Evolutionary conservation across 1,140 invertebrate genomes (phyloP).

Genomic region (Plectrocnemia conspersa): DNA sequence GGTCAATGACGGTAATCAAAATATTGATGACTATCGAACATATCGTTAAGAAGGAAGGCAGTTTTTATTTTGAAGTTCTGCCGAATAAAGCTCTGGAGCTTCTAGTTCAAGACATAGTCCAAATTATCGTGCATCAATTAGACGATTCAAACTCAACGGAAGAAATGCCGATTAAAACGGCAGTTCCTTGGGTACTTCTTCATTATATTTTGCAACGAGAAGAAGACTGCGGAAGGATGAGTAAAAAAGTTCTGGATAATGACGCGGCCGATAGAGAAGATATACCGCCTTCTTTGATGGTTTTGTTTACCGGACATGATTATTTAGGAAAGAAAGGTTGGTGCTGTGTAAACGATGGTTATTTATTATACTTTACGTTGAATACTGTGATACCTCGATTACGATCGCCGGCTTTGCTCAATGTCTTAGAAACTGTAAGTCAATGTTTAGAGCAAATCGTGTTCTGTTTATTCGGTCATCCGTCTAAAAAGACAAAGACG

Average conservation of each 20-base stretch:
- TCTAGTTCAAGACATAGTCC: slow-evolving; percentile 70
- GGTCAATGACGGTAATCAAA: slow-evolving; percentile 61
- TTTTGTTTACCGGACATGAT: slow-evolving; percentile 81
- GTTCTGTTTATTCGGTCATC: slow-evolving; percentile 84
- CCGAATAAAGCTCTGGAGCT: slow-evolving; percentile 54
- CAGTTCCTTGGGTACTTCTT: slow-evolving; percentile 78
- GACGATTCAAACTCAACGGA: slow-evolving; percentile 57
- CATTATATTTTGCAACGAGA: slow-evolving; percentile 69
- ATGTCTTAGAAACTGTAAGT: slow-evolving; percentile 56
- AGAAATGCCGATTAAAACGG: slow-evolving; percentile 65
- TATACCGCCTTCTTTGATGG: slow-evolving; percentile 68
- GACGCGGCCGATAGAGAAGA: slow-evolving; percentile 54
- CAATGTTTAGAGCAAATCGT: slow-evolving; percentile 83
- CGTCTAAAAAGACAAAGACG: slow-evolving; percentile 68
- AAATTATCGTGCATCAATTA: slow-evolving; percentile 68
- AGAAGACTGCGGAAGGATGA: slow-evolving; percentile 48
- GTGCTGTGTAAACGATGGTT: slow-evolving; percentile 73
- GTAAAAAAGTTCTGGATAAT: slow-evolving; percentile 41
- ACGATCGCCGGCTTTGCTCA: slow-evolving; percentile 53
- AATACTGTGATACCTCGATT: slow-evolving; percentile 66
- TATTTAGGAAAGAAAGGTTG: slow-evolving; percentile 71
- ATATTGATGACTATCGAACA: slow-evolving; percentile 63
- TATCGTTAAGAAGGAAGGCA: slow-evolving; percentile 57
- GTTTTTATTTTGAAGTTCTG: slow-evolving; percentile 50
- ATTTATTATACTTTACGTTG: slow-evolving; percentile 72